Percentiles rank a stretch among this genome's conserved stretches.
Conservation (phyloP, 2,797 vertebrate species). For the Danio choprae region DNA sequence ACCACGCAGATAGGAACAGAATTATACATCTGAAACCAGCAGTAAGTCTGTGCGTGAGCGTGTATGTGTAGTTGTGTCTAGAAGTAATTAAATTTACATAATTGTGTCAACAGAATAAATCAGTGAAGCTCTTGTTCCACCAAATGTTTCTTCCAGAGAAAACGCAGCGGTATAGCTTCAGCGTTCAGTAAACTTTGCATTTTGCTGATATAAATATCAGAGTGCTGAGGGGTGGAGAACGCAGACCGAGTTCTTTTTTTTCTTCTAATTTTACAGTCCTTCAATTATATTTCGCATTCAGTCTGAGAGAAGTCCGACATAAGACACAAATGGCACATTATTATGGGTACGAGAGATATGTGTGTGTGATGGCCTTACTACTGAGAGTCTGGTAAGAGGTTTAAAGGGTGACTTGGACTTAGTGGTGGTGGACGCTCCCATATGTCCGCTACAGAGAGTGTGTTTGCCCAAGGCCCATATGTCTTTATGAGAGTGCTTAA, state of each 20-base stretch:
- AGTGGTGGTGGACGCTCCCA: conserved; percentile 51
- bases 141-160: conserved; percentile 40
- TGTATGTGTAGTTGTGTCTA: conserved; percentile 31
- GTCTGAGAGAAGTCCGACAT: conserved; percentile 14
- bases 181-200: conserved; percentile 33
- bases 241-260: conserved; percentile 17
- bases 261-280: conserved; percentile 48
- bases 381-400: conserved; percentile 58
- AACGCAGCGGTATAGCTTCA: conserved; percentile 27
- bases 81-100: conserved; percentile 50
- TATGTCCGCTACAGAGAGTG: conserved; percentile 49
- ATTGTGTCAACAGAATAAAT: conserved; percentile 53
- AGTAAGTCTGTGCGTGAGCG: conserved; percentile 33
- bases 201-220: conserved; percentile 43
- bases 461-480: conserved; percentile 44
- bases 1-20: conserved; percentile 45
- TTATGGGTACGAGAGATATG: conserved; percentile 23
- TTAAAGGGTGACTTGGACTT: conserved; percentile 61
- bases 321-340: conserved; percentile 46
- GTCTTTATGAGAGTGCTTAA: conserved; percentile 32
- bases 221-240: conserved; percentile 29
- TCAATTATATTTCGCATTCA: conserved; percentile 51
- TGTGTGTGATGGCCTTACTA: conserved; percentile 41
- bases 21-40: conserved; percentile 45
- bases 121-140: conserved; percentile 43